Percentiles rank a stretch among this genome's conserved stretches.
These are phyloP conservation scores for Erebia aethiops DNA, from an alignment of 2,888 invertebrate genomes.

Conservation along the genomic window DNA sequence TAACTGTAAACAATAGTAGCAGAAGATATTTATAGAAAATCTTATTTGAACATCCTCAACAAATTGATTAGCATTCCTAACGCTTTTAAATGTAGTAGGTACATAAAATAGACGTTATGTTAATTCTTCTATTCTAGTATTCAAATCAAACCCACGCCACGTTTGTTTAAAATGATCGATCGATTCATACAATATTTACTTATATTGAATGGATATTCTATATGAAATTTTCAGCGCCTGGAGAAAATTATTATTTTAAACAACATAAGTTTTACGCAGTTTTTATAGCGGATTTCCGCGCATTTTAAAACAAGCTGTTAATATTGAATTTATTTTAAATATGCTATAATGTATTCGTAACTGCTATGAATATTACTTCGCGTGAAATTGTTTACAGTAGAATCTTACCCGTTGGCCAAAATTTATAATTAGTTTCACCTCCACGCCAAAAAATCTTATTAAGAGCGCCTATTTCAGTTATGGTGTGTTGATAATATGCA, in stretches of 20 bases:
- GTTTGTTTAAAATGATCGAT: not conserved
- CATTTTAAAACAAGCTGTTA: not conserved
- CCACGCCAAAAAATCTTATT: conserved; percentile 34
- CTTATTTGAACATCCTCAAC: conserved; percentile 20
- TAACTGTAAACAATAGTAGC: conserved; percentile 24
- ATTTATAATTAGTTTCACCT: conserved; percentile 42
- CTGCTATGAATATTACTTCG: conserved; percentile 17
- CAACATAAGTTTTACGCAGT: too few relatives aligned
- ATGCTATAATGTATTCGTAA: conserved; percentile 1
- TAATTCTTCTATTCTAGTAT: conserved; percentile 5
- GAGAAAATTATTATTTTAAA: too few relatives aligned
- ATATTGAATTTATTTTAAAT: not conserved
- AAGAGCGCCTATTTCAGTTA: conserved; percentile 14
- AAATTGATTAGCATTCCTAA: conserved; percentile 18
- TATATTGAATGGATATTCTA: not conserved
- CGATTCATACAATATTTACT: not conserved
- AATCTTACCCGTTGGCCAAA: conserved; percentile 39
- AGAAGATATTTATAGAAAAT: conserved; percentile 8
- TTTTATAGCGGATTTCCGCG: conserved; percentile 6
- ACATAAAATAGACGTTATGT: conserved; percentile 14
- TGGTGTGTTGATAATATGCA: not conserved
- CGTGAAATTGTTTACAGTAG: conserved; percentile 25
- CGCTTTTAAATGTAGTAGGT: not conserved
- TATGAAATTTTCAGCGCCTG: not conserved
- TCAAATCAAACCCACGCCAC: conserved; percentile 15